phyloP scores from a whole-genome alignment of 2,113 vertebrate species.

The Mastomys natalensis region DNA sequence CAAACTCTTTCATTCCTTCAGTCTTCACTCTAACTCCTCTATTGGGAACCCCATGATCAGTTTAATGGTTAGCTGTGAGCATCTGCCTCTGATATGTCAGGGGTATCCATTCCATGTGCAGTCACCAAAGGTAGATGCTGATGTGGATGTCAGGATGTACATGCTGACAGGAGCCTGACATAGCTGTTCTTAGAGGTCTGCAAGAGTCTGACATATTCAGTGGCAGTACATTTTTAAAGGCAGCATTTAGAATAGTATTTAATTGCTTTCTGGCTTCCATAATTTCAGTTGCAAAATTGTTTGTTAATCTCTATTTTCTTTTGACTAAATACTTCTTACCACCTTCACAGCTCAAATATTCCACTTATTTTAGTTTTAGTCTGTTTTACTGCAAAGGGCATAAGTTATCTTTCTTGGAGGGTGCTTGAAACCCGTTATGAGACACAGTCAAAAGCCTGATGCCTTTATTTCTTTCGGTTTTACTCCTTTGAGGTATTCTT shows the following conservation, averaged over 20 bases:
- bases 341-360: background rate
- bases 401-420: background rate
- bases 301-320: background rate
- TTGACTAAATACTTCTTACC: background rate
- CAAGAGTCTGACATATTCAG: too few relatives aligned
- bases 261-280: background rate
- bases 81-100: too few relatives aligned
- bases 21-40: too few relatives aligned
- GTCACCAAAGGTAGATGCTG: too few relatives aligned
- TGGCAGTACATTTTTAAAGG: background rate
- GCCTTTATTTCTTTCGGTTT: too few relatives aligned
- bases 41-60: too few relatives aligned
- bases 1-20: too few relatives aligned
- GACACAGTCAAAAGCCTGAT: background rate
- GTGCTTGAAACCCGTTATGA: background rate
- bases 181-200: too few relatives aligned
- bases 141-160: too few relatives aligned
- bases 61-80: too few relatives aligned
- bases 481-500: background rate
- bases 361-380: background rate
- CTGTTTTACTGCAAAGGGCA: background rate
- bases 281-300: background rate
- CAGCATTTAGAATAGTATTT: background rate
- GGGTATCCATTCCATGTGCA: too few relatives aligned
- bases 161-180: too few relatives aligned